Percentiles rank a stretch among this genome's conserved stretches.
These are phyloP conservation scores for Cosmopolites sordidus DNA, from an alignment of 2,888 invertebrate genomes.

Conservation along the genomic window DNA sequence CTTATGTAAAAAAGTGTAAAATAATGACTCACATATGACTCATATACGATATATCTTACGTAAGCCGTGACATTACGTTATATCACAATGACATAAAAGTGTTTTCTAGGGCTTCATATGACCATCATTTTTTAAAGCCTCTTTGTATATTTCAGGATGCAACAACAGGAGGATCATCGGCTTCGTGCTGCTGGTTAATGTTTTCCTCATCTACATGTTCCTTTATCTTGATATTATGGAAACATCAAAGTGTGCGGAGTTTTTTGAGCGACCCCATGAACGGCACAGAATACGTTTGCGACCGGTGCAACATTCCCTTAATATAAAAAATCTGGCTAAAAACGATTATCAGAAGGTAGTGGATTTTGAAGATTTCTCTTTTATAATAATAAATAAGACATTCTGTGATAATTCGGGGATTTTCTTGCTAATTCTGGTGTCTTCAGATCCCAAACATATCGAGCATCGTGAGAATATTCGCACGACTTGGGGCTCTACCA, in stretches of 20 bases:
- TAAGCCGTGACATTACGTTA: too few species aligned
- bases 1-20: too few species aligned
- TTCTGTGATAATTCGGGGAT: background rate
- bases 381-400: conserved; percentile 4
- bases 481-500: conserved; percentile 65
- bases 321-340: background rate
- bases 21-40: too few species aligned
- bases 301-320: background rate
- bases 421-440: conserved; percentile 59
- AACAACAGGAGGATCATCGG: background rate
- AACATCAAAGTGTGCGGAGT: background rate
- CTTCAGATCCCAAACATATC: conserved; percentile 63
- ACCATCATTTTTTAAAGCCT: too few species aligned
- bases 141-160: background rate
- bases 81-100: too few species aligned
- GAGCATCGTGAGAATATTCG: conserved; percentile 64
- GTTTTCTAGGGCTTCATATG: too few species aligned
- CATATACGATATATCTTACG: too few species aligned
- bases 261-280: conserved; percentile 7
- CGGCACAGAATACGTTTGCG: conserved; percentile 2
- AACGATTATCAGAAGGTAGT: conserved; percentile 9
- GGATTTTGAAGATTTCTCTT: conserved; percentile 28
- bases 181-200: background rate
- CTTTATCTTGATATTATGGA: background rate
- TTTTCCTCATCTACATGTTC: background rate